Percentiles rank a stretch among this genome's conserved stretches.
These are phyloP conservation scores for Cyprinodon tularosa DNA, from an alignment of 2,113 vertebrate genomes.

Conservation along the genomic window DNA sequence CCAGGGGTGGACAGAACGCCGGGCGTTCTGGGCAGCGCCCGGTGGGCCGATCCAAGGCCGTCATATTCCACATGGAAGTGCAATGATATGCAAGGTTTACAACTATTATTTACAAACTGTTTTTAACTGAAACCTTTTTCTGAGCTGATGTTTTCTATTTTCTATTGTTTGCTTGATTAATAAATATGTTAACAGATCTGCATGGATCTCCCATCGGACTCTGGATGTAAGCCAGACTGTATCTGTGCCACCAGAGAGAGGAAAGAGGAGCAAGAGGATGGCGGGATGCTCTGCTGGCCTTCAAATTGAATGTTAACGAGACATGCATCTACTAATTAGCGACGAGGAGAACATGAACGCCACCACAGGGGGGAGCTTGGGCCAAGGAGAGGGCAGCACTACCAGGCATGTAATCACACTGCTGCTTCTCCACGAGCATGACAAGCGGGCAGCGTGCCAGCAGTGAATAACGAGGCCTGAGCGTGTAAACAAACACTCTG, in stretches of 20 bases:
- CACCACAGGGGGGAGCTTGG: slow-evolving; percentile 56
- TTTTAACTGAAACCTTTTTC: too few relatives aligned
- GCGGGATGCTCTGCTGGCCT: slow-evolving; percentile 72
- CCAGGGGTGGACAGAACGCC: too few relatives aligned
- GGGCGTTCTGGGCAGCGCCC: too few relatives aligned
- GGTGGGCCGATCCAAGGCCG: too few relatives aligned
- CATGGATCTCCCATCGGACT: slow-evolving; percentile 1
- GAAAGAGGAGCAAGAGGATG: slow-evolving; percentile 37
- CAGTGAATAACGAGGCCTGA: slow-evolving; percentile 53
- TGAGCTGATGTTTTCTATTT: too few relatives aligned
- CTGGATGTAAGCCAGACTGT: slow-evolving; percentile 8
- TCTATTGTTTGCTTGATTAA: not conserved
- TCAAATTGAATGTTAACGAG: slow-evolving; percentile 84
- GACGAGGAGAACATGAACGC: slow-evolving; percentile 66
- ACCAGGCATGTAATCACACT: slow-evolving; percentile 65
- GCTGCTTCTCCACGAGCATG: slow-evolving; percentile 51
- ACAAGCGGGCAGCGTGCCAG: slow-evolving; percentile 71
- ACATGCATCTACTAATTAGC: slow-evolving; percentile 81
- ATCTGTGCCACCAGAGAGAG: slow-evolving; percentile 24
- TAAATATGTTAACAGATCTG: slow-evolving; percentile 13
- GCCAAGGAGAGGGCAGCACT: slow-evolving; percentile 65
- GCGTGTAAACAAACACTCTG: slow-evolving; percentile 73
- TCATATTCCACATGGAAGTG: too few relatives aligned
- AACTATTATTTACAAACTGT: too few relatives aligned
- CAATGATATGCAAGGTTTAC: too few relatives aligned